Evolutionary conservation across 2,113 vertebrate species (phyloP), one percentile per base, ranked within the genome.

Genomic region (Mustelus asterias): DNA sequence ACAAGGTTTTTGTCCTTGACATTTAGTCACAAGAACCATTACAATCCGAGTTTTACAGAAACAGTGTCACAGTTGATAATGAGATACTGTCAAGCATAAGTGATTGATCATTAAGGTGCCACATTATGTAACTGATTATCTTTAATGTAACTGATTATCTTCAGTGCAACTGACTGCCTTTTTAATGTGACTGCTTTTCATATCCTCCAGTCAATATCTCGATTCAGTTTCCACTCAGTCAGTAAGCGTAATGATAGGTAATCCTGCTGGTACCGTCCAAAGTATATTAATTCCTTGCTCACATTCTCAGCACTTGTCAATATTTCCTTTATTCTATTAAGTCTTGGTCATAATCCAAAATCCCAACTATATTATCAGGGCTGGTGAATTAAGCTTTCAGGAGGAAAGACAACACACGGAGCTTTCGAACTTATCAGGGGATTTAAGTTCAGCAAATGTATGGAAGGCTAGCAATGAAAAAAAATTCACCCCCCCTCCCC

Each of bases 261-360:
- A 63, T n/a, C 29, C 60, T 37, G 29, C 29, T 9, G 37, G 14
- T 65, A n/a, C 29, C 29, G n/a, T 92, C 60, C 89, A 37, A 92
- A n/a, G 63, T 65, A 92, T 65, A 65, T 16, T 92, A 65, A 92
- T 92, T 92, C 89, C 58, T 92, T 92, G 60, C 60, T 92, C 58
- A 33, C 7, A 63, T 65, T 92, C 58, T 92, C 37, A 41, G 18
- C 80, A 83, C 37, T 83, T 90, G 88, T 58, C 54, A 90, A 18
- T 16, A 60, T 33, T 90, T 90, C 54, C 48, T 33, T 58, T 10
- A 63, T 60, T 90, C 37, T 60, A 13, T 60, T 90, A 48, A 58
- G 29, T 29, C 48, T 54, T 54, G 48, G 48, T 58, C 48, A 58
- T 54, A 88, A 54, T 48, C 16, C 85, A 88, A 88, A 88, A 88